Evolutionary conservation across 2,888 invertebrate species (phyloP).

Genomic region (Orthosia incerta): DNA sequence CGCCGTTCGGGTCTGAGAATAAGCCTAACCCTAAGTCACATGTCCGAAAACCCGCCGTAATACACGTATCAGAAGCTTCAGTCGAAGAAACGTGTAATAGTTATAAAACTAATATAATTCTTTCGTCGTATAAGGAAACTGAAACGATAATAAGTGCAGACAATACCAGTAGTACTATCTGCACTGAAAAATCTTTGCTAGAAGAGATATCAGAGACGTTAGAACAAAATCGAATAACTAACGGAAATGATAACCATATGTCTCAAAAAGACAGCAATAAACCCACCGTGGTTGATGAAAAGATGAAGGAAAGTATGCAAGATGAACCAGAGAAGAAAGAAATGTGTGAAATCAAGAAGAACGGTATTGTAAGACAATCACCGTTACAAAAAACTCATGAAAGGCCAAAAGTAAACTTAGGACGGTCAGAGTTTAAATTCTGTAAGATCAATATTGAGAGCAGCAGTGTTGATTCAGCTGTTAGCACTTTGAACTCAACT

Average conservation of each 20-base stretch:
- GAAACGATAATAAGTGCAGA: slow-evolving; percentile 86
- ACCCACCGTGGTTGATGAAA: slow-evolving; percentile 86
- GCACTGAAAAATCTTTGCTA: slow-evolving; percentile 92
- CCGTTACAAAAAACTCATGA: slow-evolving; percentile 93
- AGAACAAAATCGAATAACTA: slow-evolving; percentile 92
- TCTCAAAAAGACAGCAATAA: slow-evolving; percentile 81
- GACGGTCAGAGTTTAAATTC: slow-evolving; percentile 89
- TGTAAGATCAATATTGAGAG: slow-evolving; percentile 90
- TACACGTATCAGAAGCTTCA: slow-evolving; percentile 83
- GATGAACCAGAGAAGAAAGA: slow-evolving; percentile 87
- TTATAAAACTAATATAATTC: slow-evolving; percentile 91
- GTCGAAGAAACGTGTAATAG: slow-evolving; percentile 83
- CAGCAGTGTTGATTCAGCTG: slow-evolving; percentile 89
- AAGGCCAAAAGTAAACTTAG: slow-evolving; percentile 92
- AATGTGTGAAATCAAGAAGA: slow-evolving; percentile 86
- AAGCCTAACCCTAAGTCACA: slow-evolving; percentile 87
- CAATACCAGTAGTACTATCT: slow-evolving; percentile 80
- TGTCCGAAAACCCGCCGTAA: slow-evolving; percentile 88
- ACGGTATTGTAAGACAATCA: slow-evolving; percentile 90
- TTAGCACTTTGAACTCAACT: slow-evolving; percentile 91
- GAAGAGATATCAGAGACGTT: slow-evolving; percentile 94
- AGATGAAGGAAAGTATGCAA: slow-evolving; percentile 87
- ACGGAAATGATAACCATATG: slow-evolving; percentile 81
- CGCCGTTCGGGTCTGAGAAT: slow-evolving; percentile 93
- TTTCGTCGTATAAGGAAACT: slow-evolving; percentile 91